A percentile compares a stretch with the other conserved stretches of the same genome.
Conservation (phyloP, 2,113 vertebrate species). For the Murina feae region DNA sequence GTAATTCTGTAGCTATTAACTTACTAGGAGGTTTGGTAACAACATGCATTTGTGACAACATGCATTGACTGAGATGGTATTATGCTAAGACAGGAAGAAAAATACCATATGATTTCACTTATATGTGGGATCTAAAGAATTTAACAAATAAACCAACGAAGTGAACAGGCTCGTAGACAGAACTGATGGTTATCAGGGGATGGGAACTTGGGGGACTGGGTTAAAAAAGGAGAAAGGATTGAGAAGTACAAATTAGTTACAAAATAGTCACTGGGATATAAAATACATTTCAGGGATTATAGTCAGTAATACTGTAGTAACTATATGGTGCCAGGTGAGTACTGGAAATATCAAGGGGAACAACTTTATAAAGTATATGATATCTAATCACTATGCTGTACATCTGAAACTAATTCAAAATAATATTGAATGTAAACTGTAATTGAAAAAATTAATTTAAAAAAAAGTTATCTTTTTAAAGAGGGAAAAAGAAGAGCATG, state of each 20-base stretch:
- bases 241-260: not conserved
- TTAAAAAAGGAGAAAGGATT: not conserved
- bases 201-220: not conserved
- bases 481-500: not conserved
- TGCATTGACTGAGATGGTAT: not conserved
- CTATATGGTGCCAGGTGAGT: not conserved
- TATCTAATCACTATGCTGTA: not conserved
- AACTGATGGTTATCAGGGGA: not conserved
- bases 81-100: not conserved
- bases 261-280: not conserved
- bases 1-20: not conserved
- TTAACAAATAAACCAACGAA: not conserved
- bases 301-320: not conserved
- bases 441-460: not conserved
- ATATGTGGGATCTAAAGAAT: not conserved
- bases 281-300: not conserved
- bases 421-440: not conserved
- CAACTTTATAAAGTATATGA: not conserved
- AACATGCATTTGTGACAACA: not conserved
- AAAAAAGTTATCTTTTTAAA: not conserved
- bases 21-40: not conserved
- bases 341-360: too few relatives aligned
- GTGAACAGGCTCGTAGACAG: not conserved
- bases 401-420: not conserved
- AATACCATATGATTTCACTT: not conserved